Percentiles rank a stretch among this genome's conserved stretches.
Evolutionary conservation across 2,797 vertebrate genomes (phyloP).

Genomic region (Sparus aurata): DNA sequence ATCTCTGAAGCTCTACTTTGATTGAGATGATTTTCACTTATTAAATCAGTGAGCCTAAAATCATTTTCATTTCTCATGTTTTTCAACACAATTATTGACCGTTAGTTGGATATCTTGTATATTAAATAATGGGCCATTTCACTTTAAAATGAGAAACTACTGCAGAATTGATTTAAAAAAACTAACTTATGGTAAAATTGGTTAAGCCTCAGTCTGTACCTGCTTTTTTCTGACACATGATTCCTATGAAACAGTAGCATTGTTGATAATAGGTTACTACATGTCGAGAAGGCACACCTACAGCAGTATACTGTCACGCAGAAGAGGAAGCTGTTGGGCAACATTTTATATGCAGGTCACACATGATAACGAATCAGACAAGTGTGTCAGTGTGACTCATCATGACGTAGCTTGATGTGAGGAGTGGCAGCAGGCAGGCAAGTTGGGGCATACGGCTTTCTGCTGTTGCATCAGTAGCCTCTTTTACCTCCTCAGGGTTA

Average conservation of each 20-base stretch:
- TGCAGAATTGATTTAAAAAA: not conserved
- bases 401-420: slow-evolving; percentile 9
- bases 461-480: slow-evolving; percentile 6
- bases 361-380: slow-evolving; percentile 21
- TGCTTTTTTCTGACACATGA: not conserved
- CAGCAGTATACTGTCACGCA: not conserved
- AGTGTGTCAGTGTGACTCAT: slow-evolving; percentile 57
- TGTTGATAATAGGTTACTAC: not conserved
- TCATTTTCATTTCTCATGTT: not conserved
- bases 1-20: not conserved
- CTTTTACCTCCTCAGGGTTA: not conserved
- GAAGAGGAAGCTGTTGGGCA: slow-evolving; percentile 44
- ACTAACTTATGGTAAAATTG: not conserved
- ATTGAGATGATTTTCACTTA: not conserved
- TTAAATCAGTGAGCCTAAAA: not conserved
- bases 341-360: not conserved
- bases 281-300: slow-evolving; percentile 39
- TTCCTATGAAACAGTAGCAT: not conserved
- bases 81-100: no score
- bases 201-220: not conserved
- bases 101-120: not conserved
- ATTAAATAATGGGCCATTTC: not conserved
- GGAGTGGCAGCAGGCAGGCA: slow-evolving; percentile 56
- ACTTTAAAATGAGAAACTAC: not conserved
- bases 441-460: slow-evolving; percentile 21